phyloP scores from a whole-genome alignment of 2,888 invertebrate genomes.

The Embidobia sp. region DNA sequence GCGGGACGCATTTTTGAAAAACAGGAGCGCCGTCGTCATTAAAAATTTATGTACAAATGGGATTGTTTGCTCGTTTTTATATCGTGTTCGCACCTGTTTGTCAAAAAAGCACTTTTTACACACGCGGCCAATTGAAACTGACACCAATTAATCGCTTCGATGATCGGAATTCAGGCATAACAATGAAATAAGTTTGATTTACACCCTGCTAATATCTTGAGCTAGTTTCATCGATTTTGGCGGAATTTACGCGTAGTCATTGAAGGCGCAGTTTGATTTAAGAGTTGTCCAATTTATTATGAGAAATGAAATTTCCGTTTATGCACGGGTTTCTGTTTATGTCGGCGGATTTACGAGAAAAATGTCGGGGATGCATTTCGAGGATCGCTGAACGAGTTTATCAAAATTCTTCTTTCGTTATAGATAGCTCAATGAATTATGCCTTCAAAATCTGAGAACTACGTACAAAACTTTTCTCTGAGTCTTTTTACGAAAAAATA shows the following conservation, averaged over 20 bases:
- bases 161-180: constrained; percentile 25
- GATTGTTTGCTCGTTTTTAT: background rate
- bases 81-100: constrained; percentile 9
- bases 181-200: constrained; percentile 45
- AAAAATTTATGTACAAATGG: constrained; percentile 41
- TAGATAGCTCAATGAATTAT: constrained; percentile 12
- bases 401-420: constrained; percentile 17
- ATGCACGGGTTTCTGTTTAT: constrained; percentile 15
- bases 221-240: constrained; percentile 43
- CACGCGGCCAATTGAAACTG: constrained; percentile 2
- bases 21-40: constrained; percentile 7
- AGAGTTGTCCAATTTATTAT: constrained; percentile 47
- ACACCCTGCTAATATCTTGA: constrained; percentile 57
- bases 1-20: constrained; percentile 20
- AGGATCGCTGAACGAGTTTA: constrained; percentile 20
- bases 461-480: constrained; percentile 20
- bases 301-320: constrained; percentile 50
- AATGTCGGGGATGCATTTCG: constrained; percentile 25
- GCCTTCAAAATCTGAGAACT: constrained; percentile 6
- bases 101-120: constrained; percentile 5
- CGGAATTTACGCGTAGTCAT: constrained; percentile 34
- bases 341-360: constrained; percentile 26
- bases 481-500: constrained; percentile 10
- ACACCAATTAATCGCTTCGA: constrained; percentile 7
- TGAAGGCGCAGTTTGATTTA: constrained; percentile 43